A percentile compares a stretch with the other conserved stretches of the same genome.
These are phyloP conservation scores for Bagarius yarrelli DNA, from an alignment of 2,113 vertebrate genomes.

Conservation along the genomic window DNA sequence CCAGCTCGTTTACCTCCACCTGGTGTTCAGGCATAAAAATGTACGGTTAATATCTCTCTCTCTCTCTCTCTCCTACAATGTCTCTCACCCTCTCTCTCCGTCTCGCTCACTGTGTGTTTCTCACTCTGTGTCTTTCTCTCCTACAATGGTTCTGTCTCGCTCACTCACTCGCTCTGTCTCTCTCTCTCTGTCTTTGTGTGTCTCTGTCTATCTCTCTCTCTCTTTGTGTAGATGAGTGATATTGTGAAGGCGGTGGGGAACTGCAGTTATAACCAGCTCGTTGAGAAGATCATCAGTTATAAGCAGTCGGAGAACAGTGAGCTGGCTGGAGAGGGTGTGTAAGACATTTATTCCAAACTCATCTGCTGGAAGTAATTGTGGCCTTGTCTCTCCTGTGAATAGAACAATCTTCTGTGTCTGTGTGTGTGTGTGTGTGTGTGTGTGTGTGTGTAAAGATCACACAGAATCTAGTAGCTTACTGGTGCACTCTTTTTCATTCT, in stretches of 20 bases:
- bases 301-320: slow-evolving; percentile 96
- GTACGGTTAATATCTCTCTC: too few species aligned
- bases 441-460: background rate
- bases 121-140: slow-evolving; percentile 48
- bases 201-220: slow-evolving; percentile 47
- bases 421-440: background rate
- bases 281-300: slow-evolving; percentile 98
- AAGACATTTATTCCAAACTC: background rate
- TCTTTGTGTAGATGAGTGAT: slow-evolving; percentile 82
- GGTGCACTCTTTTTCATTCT: background rate
- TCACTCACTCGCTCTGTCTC: slow-evolving; percentile 6
- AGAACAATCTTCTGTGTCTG: background rate
- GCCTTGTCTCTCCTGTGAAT: background rate
- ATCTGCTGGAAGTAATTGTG: background rate
- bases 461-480: too few species aligned
- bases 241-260: slow-evolving; percentile 94
- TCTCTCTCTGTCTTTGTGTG: slow-evolving; percentile 21
- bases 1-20: too few species aligned
- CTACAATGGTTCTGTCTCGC: background rate
- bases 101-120: slow-evolving; percentile 34
- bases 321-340: slow-evolving; percentile 90
- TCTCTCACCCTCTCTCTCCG: slow-evolving; percentile 7
- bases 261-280: slow-evolving; percentile 99
- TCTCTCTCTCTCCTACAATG: slow-evolving; percentile 3
- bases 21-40: too few species aligned